Base-by-base conservation (phyloP, 1,140 invertebrate species). In the Diprion similis region DNA sequence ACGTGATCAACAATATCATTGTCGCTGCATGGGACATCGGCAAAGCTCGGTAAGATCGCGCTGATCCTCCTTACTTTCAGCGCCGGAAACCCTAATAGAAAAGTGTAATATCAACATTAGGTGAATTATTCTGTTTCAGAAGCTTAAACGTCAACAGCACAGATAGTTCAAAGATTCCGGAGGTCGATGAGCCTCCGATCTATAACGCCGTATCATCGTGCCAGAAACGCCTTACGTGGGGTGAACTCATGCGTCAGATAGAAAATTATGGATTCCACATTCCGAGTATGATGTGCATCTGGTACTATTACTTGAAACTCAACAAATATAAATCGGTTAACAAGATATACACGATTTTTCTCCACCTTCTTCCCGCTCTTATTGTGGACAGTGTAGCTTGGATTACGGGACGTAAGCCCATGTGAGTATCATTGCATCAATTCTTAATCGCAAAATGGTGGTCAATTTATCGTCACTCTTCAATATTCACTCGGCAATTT, bases 1-100 rank as follows among this genome's bases (percentile, higher is more conserved):
- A 93, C 75, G 93, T 93, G 4, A 93, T 96, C n/a, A 96, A 96
- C 82, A 91, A 94, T 65, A 89, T 97, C 65, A 92, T 98, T 59
- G 92, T 91, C 0, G 89, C 92, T 6, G 93, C 93, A 11, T 93
- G 92, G 89, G 89, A 93, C 75, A 90, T 91, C 0, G 90, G 89
- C 1, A 86, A 89, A 71, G 90, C 85, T 13, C 89, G 77, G 82
- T 85, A 79, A 77, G 15, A 15, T 18, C 15, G 48, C 15, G 48
- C 48, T 15, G 15, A 10, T 1, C 48, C 48, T 10, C 48, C 48
- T 10, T 51, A 10, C 15, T 15, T 0, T 10, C 10, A 15, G 10
- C 15, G 48, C 10, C 48, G 48, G 15, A 51, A 51, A 51, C 10
- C 48, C 10, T 15, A 15, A 15, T 51, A 15, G 15, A 51, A n/a